These are phyloP conservation scores for Platichthys stellatus DNA, from an alignment of 2,113 vertebrate genomes.

Conservation along the genomic window DNA sequence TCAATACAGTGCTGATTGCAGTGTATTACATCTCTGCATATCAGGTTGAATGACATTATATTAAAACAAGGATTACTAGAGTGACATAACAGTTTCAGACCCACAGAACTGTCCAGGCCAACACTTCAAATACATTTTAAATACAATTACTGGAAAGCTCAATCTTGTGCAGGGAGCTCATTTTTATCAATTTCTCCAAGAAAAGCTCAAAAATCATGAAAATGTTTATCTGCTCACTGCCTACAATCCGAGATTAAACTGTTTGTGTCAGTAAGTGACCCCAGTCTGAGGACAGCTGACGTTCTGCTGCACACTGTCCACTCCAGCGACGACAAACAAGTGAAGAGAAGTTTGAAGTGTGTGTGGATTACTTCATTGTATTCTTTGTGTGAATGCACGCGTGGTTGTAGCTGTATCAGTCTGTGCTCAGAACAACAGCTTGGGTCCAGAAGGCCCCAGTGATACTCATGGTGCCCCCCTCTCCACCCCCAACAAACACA, in stretches of 20 bases:
- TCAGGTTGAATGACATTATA: no score
- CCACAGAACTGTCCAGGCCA: no score
- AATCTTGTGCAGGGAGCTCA: no score
- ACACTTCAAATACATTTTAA: no score
- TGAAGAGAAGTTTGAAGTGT: constrained; percentile 12
- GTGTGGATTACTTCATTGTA: constrained; percentile 17
- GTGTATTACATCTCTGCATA: no score
- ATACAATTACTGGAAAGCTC: no score
- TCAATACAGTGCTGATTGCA: no score
- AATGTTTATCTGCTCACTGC: neutral
- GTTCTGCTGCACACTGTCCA: constrained; percentile 5
- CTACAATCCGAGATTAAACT: neutral
- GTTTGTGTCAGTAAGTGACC: neutral
- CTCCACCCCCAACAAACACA: constrained; percentile 32
- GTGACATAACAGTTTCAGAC: no score
- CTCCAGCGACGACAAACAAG: constrained; percentile 1
- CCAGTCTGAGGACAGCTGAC: constrained; percentile 34
- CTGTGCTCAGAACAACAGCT: constrained; percentile 54
- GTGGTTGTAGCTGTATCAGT: constrained; percentile 4
- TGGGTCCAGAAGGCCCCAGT: constrained; percentile 71
- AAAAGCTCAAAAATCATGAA: no score
- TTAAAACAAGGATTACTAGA: no score
- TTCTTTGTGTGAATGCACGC: constrained; percentile 19
- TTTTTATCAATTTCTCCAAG: no score
- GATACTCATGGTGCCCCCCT: constrained; percentile 59